A percentile compares a stretch with the other conserved stretches of the same genome.
Evolutionary conservation across 2,797 vertebrate species (phyloP).

Genomic region (Neosilurus mollespiculum): DNA sequence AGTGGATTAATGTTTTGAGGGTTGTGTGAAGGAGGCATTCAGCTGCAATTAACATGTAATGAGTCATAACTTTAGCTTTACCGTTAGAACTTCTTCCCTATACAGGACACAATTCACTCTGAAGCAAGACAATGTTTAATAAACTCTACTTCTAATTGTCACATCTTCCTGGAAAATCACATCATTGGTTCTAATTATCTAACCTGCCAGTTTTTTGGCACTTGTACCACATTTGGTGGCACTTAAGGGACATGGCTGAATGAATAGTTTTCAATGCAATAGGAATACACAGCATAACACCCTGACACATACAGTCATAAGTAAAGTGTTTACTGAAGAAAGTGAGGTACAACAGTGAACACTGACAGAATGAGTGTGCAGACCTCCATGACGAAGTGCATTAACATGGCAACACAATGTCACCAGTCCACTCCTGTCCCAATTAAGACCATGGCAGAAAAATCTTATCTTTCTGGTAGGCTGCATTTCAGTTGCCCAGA

Average conservation of each 20-base stretch:
- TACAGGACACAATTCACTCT: not conserved
- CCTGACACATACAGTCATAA: not conserved
- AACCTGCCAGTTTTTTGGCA: not conserved
- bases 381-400: not conserved
- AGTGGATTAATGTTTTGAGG: not conserved
- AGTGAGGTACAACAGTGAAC: not conserved
- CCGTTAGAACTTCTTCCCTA: not conserved
- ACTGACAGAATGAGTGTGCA: not conserved
- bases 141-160: not conserved
- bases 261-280: not conserved
- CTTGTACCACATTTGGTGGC: not conserved
- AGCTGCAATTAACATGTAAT: not conserved
- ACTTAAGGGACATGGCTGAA: not conserved
- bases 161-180: not conserved
- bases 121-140: not conserved
- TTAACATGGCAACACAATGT: not conserved
- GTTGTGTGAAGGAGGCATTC: not conserved
- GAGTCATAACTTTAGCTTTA: too few species aligned
- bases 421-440: not conserved
- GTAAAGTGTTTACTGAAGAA: not conserved
- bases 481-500: not conserved
- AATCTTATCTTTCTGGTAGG: not conserved
- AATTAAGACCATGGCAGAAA: conserved; percentile 64
- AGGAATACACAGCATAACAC: not conserved
- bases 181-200: not conserved